These are phyloP conservation scores for Hippocampus barbouri DNA, from an alignment of 2,113 vertebrate genomes.

Conservation along the genomic window DNA sequence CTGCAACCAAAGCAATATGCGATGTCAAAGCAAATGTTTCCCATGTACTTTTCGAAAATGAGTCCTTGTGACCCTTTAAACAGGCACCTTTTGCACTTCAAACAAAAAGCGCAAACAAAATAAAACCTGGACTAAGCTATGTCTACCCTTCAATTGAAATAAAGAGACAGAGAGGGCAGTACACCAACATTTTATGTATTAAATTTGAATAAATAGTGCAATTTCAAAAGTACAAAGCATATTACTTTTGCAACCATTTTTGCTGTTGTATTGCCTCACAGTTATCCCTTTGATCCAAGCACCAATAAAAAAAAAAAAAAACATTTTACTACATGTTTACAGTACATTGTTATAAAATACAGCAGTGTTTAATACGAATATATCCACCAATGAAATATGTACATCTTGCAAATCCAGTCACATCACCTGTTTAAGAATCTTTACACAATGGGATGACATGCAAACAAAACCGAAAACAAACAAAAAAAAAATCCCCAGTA, in stretches of 20 bases:
- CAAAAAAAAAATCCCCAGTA: neutral
- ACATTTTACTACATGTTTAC: neutral
- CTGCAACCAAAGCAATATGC: neutral
- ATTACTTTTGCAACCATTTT: slow-evolving; percentile 2
- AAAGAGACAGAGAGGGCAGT: neutral
- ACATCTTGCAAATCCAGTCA: neutral
- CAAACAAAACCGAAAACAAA: accelerated
- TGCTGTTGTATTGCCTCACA: slow-evolving; percentile 1
- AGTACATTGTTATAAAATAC: neutral
- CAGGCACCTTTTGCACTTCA: slow-evolving; percentile 29
- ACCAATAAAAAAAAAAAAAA: slow-evolving; percentile 12
- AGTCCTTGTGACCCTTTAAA: slow-evolving; percentile 30
- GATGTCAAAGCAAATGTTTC: neutral
- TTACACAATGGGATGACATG: neutral
- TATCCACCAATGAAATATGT: neutral
- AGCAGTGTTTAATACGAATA: neutral
- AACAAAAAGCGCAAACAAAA: slow-evolving; percentile 26
- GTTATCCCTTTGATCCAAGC: slow-evolving; percentile 41
- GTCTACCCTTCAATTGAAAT: neutral
- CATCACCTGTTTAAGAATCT: neutral
- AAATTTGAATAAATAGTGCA: neutral
- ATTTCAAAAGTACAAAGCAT: slow-evolving; percentile 23
- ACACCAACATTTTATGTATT: neutral
- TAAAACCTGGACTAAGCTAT: neutral
- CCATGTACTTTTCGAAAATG: slow-evolving; percentile 16